Percentiles rank a stretch among this genome's conserved stretches.
These are phyloP conservation scores for Microctonus brassicae DNA, from an alignment of 2,888 invertebrate species.

Conservation along the genomic window DNA sequence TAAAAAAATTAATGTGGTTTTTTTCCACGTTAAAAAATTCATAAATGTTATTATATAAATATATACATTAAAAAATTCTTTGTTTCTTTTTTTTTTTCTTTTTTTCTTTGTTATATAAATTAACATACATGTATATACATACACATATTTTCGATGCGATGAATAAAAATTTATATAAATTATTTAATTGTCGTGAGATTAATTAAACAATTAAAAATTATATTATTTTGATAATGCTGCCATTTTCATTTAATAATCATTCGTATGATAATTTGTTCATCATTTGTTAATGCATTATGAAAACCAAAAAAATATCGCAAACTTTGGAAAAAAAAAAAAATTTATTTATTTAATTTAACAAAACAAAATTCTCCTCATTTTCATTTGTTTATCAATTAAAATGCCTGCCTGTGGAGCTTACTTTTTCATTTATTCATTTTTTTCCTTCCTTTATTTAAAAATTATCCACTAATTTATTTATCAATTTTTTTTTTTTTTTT, in stretches of 20 bases:
- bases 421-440: constrained; percentile 9
- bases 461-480: too few species aligned
- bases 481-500: constrained; percentile 34
- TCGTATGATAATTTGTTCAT: constrained; percentile 27
- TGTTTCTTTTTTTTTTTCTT: not conserved
- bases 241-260: constrained; percentile 42
- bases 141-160: not conserved
- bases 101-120: constrained; percentile 5
- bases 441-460: constrained; percentile 33
- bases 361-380: too few species aligned
- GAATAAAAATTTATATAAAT: constrained; percentile 22
- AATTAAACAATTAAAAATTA: constrained; percentile 16
- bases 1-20: not conserved
- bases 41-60: constrained; percentile 19
- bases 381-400: constrained; percentile 33
- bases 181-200: constrained; percentile 38
- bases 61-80: constrained; percentile 34
- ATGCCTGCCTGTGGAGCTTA: constrained; percentile 54
- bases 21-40: not conserved
- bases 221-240: constrained; percentile 39
- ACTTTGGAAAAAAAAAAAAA: constrained; percentile 12
- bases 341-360: too few species aligned
- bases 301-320: constrained; percentile 8
- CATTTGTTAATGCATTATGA: not conserved
- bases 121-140: constrained; percentile 16